phyloP scores from a whole-genome alignment of 2,113 vertebrate species.

The Bostrychus sinensis region DNA sequence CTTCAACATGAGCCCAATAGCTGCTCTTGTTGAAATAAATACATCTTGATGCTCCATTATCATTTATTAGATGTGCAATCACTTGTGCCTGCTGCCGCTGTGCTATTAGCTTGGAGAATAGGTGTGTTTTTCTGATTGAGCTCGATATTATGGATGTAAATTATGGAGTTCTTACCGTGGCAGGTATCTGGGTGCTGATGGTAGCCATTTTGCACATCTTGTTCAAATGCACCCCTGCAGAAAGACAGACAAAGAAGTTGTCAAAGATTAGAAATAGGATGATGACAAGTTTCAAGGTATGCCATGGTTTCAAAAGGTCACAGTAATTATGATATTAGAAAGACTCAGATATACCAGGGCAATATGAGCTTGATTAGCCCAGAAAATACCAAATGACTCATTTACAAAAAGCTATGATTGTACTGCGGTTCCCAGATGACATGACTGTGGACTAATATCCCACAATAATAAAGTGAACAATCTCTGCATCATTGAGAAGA shows the following conservation, averaged over 20 bases:
- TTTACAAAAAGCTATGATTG: too few species aligned
- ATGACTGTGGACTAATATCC: too few species aligned
- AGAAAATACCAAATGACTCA: too few species aligned
- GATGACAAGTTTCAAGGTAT: neutral
- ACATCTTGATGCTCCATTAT: constrained; percentile 9
- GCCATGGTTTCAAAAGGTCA: constrained; percentile 1
- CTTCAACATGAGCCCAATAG: constrained; percentile 12
- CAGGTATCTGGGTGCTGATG: constrained; percentile 77
- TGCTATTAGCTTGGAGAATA: neutral
- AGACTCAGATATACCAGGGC: too few species aligned
- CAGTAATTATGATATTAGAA: neutral
- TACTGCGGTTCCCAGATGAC: too few species aligned
- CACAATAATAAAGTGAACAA: too few species aligned
- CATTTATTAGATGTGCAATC: constrained; percentile 7
- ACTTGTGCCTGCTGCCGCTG: neutral
- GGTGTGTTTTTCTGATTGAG: neutral
- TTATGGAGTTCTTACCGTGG: constrained; percentile 79
- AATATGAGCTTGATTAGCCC: too few species aligned
- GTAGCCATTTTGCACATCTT: constrained; percentile 78
- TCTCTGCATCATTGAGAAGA: too few species aligned
- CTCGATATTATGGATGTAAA: constrained; percentile 28
- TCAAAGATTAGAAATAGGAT: neutral
- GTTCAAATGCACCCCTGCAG: constrained; percentile 81
- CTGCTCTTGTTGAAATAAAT: constrained; percentile 36
- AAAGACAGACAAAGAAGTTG: constrained; percentile 11